A percentile compares a stretch with the other conserved stretches of the same genome.
These are phyloP conservation scores for Hirtodrosophila confusa DNA, from an alignment of 2,888 invertebrate species.

Conservation along the genomic window DNA sequence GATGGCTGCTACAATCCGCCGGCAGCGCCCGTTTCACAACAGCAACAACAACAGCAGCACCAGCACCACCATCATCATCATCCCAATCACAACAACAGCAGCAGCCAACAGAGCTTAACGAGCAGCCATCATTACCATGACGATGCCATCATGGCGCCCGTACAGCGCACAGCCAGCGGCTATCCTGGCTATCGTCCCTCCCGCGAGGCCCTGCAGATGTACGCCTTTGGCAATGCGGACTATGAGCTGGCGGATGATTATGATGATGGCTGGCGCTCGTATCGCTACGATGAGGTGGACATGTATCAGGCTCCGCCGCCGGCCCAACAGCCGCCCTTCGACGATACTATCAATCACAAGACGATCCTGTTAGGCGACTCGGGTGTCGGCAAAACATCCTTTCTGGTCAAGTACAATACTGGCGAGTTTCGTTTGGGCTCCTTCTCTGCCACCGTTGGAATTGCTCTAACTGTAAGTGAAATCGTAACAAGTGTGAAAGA, in stretches of 20 bases:
- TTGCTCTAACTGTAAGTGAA: conserved; percentile 95
- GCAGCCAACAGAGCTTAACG: conserved; percentile 68
- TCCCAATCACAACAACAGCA: conserved; percentile 39
- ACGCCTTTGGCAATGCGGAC: conserved; percentile 82
- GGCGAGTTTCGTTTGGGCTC: conserved; percentile 95
- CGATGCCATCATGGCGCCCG: conserved; percentile 67
- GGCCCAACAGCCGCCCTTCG: conserved; percentile 75
- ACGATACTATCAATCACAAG: conserved; percentile 89
- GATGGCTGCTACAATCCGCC: conserved; percentile 77
- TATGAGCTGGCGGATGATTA: conserved; percentile 66
- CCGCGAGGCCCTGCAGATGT: conserved; percentile 87
- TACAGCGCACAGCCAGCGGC: conserved; percentile 87
- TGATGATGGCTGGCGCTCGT: conserved; percentile 84
- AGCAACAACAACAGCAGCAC: conserved; percentile 34
- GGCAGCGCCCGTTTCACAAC: conserved; percentile 64
- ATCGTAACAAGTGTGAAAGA: background rate
- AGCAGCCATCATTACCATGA: conserved; percentile 72
- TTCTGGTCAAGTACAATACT: conserved; percentile 96
- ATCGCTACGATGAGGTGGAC: conserved; percentile 83
- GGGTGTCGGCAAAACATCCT: conserved; percentile 96
- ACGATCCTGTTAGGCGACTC: conserved; percentile 97
- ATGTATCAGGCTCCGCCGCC: conserved; percentile 66
- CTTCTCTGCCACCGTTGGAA: conserved; percentile 97
- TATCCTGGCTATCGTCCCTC: conserved; percentile 92
- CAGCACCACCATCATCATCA: conserved; percentile 60